These are phyloP conservation scores for Portevinia maculata DNA, from an alignment of 2,888 invertebrate genomes.

Conservation along the genomic window DNA sequence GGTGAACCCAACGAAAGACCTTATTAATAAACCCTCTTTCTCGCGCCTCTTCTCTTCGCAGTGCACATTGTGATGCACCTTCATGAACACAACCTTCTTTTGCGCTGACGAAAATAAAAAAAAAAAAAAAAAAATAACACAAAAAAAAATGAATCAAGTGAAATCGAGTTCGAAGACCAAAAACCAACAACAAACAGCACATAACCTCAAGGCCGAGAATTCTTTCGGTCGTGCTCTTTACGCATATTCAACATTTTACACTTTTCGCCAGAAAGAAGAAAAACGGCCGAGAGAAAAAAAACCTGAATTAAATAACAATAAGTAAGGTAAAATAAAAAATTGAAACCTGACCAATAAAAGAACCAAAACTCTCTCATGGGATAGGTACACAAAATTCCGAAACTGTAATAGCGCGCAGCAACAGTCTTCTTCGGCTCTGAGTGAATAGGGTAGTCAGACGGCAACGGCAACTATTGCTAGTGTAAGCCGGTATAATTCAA, in stretches of 20 bases:
- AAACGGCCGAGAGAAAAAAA: not conserved
- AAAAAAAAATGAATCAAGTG: slow-evolving; percentile 47
- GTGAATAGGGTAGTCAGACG: not conserved
- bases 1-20: slow-evolving; percentile 60
- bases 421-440: slow-evolving; percentile 4
- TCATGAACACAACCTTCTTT: slow-evolving; percentile 62
- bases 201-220: slow-evolving; percentile 71
- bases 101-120: slow-evolving; percentile 19
- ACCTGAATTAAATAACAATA: slow-evolving; percentile 66
- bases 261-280: slow-evolving; percentile 45
- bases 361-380: slow-evolving; percentile 30
- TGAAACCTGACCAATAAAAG: slow-evolving; percentile 46
- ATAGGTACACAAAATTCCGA: slow-evolving; percentile 25
- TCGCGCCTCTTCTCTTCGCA: slow-evolving; percentile 3
- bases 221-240: slow-evolving; percentile 70
- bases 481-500: slow-evolving; percentile 53
- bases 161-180: slow-evolving; percentile 68
- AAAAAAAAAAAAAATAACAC: not conserved
- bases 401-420: slow-evolving; percentile 8
- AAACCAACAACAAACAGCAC: slow-evolving; percentile 17
- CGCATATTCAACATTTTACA: slow-evolving; percentile 63
- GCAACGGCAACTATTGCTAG: slow-evolving; percentile 3
- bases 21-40: slow-evolving; percentile 52
- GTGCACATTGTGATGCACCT: slow-evolving; percentile 57
- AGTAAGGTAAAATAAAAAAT: slow-evolving; percentile 25